A percentile compares a stretch with the other conserved stretches of the same genome.
phyloP scores from a whole-genome alignment of 2,888 invertebrate species.

The Microplitis deprimator region DNA sequence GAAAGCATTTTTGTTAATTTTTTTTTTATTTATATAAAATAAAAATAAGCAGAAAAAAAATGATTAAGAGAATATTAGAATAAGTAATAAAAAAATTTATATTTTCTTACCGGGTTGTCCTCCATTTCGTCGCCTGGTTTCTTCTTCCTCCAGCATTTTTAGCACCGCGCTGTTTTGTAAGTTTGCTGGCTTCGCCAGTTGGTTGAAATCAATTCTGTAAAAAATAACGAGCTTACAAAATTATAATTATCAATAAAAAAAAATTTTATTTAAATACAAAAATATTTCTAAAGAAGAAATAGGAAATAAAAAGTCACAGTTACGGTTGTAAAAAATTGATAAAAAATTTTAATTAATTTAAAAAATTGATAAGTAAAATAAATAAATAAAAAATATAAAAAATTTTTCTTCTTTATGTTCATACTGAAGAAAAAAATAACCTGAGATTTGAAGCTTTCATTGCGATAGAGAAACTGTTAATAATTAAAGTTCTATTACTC shows the following conservation, averaged over 20 bases:
- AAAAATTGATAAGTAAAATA: constrained; percentile 5
- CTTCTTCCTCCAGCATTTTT: constrained; percentile 89
- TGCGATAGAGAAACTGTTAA: constrained; percentile 36
- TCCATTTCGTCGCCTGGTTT: constrained; percentile 76
- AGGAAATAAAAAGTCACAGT: too few species aligned
- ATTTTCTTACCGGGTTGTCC: constrained; percentile 77
- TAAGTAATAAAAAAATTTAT: too few species aligned
- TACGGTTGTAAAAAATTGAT: background rate
- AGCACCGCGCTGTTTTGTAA: constrained; percentile 89
- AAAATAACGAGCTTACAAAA: constrained; percentile 13
- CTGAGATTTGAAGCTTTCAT: constrained; percentile 39
- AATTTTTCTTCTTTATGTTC: background rate
- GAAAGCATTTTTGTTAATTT: too few species aligned
- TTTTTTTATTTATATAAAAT: too few species aligned
- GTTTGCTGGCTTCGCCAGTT: constrained; percentile 83
- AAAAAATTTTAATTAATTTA: constrained; percentile 34
- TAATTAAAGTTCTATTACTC: constrained; percentile 27
- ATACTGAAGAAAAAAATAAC: constrained; percentile 11
- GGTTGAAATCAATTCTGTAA: constrained; percentile 85
- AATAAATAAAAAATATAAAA: background rate
- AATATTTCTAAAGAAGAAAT: background rate
- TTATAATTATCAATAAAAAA: background rate
- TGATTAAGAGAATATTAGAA: too few species aligned
- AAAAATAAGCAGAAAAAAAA: too few species aligned
- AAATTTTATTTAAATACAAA: background rate